A percentile compares a stretch with the other conserved stretches of the same genome.
Conservation (phyloP, 1,140 invertebrate genomes). For the Drosophila santomea region DNA sequence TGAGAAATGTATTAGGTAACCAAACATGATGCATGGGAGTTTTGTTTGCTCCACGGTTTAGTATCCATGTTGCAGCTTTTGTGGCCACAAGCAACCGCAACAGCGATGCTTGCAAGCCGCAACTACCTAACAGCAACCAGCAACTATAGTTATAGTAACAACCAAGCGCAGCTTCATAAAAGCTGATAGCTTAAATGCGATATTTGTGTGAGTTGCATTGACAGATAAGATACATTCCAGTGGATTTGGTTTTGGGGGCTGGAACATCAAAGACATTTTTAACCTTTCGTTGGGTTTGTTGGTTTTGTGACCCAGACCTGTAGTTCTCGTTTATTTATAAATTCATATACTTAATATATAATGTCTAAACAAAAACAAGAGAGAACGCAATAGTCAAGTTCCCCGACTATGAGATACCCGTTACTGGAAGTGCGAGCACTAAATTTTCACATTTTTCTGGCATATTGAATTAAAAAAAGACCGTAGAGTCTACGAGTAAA, state of each 20-base stretch:
- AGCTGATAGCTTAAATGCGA: constrained; percentile 46
- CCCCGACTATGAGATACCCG: no score
- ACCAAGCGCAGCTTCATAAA: constrained; percentile 20
- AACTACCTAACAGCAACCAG: constrained; percentile 14
- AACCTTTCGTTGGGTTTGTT: neutral
- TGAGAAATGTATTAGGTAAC: constrained; percentile 66
- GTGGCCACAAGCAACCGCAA: constrained; percentile 49
- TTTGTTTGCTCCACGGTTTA: constrained; percentile 28
- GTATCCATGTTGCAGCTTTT: constrained; percentile 21
- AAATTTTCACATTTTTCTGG: no score
- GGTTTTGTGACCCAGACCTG: neutral
- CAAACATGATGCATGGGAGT: constrained; percentile 64
- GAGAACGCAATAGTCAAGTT: no score
- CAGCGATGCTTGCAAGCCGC: constrained; percentile 14
- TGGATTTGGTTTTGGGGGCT: constrained; percentile 8
- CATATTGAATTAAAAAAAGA: no score
- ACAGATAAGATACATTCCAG: constrained; percentile 14
- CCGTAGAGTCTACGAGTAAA: no score
- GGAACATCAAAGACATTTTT: neutral
- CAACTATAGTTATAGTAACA: constrained; percentile 13
- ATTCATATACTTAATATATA: no score
- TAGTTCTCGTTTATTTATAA: neutral
- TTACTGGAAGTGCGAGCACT: no score
- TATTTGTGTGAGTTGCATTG: constrained; percentile 60
- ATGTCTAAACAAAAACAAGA: no score